Evolutionary conservation across 2,888 invertebrate species (phyloP).

Genomic region (Rhodophaea formosa): DNA sequence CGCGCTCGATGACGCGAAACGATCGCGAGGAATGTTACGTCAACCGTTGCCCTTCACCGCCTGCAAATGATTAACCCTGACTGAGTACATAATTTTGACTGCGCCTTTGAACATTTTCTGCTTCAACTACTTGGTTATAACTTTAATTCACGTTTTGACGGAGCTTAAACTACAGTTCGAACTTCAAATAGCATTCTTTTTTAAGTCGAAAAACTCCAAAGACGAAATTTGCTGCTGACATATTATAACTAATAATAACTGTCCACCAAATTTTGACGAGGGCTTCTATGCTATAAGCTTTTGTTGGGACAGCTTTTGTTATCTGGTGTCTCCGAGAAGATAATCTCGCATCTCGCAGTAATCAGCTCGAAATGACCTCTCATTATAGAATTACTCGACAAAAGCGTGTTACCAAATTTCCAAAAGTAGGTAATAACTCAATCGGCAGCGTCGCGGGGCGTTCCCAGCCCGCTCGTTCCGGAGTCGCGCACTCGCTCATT

Average conservation of each 20-base stretch:
- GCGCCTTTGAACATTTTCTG: not conserved
- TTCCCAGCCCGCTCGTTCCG: conserved; percentile 60
- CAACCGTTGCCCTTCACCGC: conserved; percentile 32
- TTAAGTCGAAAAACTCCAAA: too few relatives aligned
- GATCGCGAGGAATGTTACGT: conserved; percentile 27
- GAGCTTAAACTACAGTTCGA: too few relatives aligned
- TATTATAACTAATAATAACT: too few relatives aligned
- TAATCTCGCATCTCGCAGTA: conserved; percentile 1
- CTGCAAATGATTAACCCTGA: conserved; percentile 20
- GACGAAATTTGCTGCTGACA: too few relatives aligned
- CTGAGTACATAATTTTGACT: not conserved
- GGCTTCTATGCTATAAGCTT: too few relatives aligned
- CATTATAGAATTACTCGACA: conserved; percentile 26
- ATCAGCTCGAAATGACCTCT: conserved; percentile 19
- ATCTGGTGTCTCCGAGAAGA: not conserved
- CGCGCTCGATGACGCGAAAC: conserved; percentile 34
- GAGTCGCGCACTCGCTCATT: conserved; percentile 59
- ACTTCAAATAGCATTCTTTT: too few relatives aligned
- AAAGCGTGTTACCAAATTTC: conserved; percentile 30
- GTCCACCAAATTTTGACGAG: too few relatives aligned
- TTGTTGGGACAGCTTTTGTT: too few relatives aligned
- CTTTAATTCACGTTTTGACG: too few relatives aligned
- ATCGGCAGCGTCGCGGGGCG: conserved; percentile 35
- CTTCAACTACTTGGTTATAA: not conserved
- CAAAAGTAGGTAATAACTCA: conserved; percentile 41